phyloP scores from a whole-genome alignment of 2,113 vertebrate genomes.

The Vicugna pacos region DNA sequence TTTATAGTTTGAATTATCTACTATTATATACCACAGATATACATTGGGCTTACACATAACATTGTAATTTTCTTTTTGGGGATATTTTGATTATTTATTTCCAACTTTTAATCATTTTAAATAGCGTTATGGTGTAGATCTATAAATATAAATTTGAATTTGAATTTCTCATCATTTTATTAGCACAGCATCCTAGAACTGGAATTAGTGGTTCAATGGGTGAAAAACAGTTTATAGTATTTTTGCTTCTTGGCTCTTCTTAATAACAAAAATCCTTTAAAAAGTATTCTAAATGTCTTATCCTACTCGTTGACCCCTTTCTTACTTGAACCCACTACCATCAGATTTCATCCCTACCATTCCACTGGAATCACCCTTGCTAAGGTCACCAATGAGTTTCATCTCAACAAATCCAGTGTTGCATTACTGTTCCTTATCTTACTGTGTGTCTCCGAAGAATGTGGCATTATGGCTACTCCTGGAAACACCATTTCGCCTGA shows the following conservation, averaged over 20 bases:
- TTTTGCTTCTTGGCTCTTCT: background rate
- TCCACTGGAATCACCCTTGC: background rate
- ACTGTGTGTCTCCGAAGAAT: background rate
- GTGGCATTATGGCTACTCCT: background rate
- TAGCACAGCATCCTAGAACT: background rate
- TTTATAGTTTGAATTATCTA: background rate
- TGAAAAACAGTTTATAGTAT: background rate
- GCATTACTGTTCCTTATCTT: background rate
- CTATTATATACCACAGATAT: background rate
- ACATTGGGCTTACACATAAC: background rate
- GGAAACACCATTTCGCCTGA: background rate
- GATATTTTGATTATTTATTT: background rate
- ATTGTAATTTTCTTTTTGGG: background rate
- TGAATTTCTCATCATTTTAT: background rate
- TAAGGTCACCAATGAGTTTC: background rate
- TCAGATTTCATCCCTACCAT: background rate
- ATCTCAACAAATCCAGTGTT: background rate
- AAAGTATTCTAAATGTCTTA: background rate
- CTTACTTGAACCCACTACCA: background rate
- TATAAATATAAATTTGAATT: constrained; percentile 26
- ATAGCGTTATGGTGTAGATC: background rate
- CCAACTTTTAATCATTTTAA: background rate
- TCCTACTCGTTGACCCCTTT: background rate
- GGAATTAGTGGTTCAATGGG: background rate
- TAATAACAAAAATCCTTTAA: background rate